Percentiles rank a stretch among this genome's conserved stretches.
phyloP scores from a whole-genome alignment of 2,113 vertebrate species.

The Telmatochromis brichardi region DNA sequence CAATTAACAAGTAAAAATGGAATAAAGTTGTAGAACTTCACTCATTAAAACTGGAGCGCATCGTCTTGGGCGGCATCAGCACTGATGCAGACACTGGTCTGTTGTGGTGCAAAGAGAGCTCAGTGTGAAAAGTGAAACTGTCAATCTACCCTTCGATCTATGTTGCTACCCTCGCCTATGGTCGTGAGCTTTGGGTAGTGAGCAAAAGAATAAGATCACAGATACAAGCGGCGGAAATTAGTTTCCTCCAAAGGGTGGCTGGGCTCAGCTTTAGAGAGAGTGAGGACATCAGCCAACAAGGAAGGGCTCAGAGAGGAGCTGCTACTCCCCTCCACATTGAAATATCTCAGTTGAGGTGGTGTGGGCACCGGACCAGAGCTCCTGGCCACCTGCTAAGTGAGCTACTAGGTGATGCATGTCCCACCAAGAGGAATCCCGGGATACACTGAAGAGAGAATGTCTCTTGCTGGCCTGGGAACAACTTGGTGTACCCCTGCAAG shows the following conservation, averaged over 20 bases:
- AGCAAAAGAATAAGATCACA: background rate
- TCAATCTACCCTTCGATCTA: background rate
- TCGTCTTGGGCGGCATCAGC: background rate
- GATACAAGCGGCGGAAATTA: background rate
- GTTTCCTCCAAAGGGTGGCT: background rate
- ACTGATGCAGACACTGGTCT: background rate
- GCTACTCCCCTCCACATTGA: background rate
- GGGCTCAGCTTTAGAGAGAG: background rate
- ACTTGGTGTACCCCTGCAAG: background rate
- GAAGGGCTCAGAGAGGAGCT: background rate
- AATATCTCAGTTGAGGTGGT: background rate
- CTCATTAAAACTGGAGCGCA: background rate
- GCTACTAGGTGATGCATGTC: background rate
- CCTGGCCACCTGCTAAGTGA: background rate
- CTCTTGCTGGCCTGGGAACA: background rate
- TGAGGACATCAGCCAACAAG: background rate
- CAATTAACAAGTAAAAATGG: background rate
- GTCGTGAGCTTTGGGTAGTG: background rate
- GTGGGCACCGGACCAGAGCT: background rate
- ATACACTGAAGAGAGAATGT: background rate
- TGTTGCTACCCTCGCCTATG: background rate
- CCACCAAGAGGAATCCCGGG: background rate
- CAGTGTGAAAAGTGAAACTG: background rate
- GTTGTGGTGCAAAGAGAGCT: background rate
- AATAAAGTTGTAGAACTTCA: background rate